A percentile compares a stretch with the other conserved stretches of the same genome.
phyloP scores from a whole-genome alignment of 2,888 invertebrate species.

The Autographa pulchrina region DNA sequence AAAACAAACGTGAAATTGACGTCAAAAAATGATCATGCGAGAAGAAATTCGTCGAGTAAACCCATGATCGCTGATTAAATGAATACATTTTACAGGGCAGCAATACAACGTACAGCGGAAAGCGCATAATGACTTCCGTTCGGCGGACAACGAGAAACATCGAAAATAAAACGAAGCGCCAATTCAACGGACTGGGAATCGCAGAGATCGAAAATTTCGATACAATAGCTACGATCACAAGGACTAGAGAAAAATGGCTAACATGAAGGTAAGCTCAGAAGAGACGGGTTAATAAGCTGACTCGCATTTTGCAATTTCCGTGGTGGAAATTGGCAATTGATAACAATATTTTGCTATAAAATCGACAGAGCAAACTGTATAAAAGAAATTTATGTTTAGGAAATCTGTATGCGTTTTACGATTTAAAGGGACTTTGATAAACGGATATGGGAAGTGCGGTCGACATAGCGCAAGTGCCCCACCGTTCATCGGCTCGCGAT shows the following conservation, averaged over 20 bases:
- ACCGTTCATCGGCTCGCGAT: slow-evolving; percentile 78
- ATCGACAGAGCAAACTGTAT: slow-evolving; percentile 10
- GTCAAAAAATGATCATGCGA: slow-evolving; percentile 66
- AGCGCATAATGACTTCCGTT: slow-evolving; percentile 88
- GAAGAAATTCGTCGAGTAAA: slow-evolving; percentile 70
- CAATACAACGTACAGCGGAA: slow-evolving; percentile 82
- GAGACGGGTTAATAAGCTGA: background rate
- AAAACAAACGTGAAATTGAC: slow-evolving; percentile 63
- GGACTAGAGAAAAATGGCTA: slow-evolving; percentile 29
- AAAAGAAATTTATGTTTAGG: slow-evolving; percentile 35
- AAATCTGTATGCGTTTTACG: slow-evolving; percentile 52
- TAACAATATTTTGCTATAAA: slow-evolving; percentile 3
- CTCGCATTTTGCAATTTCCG: background rate
- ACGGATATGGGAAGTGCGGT: slow-evolving; percentile 80
- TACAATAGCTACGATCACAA: slow-evolving; percentile 37
- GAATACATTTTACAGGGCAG: slow-evolving; percentile 85
- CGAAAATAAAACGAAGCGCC: slow-evolving; percentile 77
- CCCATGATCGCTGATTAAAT: slow-evolving; percentile 82
- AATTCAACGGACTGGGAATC: slow-evolving; percentile 59
- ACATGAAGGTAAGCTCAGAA: background rate
- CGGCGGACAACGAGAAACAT: slow-evolving; percentile 80
- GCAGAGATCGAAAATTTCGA: slow-evolving; percentile 56
- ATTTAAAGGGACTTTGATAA: slow-evolving; percentile 67
- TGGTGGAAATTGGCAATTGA: background rate
- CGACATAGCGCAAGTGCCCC: slow-evolving; percentile 75